Evolutionary conservation across 92 coral and sea anemone genomes (phyloP), one percentile per base, ranked within the genome.

Genomic region (Phymanthus crucifer): DNA sequence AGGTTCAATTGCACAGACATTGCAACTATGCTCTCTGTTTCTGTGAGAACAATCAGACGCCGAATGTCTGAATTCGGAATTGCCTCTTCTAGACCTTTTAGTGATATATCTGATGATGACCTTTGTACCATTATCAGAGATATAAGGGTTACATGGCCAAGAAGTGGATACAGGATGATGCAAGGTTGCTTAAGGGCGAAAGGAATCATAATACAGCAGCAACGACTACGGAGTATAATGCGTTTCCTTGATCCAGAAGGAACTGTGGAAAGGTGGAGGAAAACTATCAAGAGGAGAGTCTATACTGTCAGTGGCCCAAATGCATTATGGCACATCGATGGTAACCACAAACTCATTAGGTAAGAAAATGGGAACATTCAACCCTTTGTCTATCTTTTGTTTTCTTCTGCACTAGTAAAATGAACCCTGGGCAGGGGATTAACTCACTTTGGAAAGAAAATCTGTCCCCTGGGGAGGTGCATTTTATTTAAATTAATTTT

Each of bases 311-410:
- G 80, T 71, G 90, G 88, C 71, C 90, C 90, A 3, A 78, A 83
- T 80, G 85, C 90, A 12, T 38, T 90, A 81, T 90, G 93, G 93
- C 93, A 89, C 80, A 89, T 85, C 1, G 89, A 89, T 70, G 92
- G 89, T 32, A 80, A 89, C 47, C 90, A 86, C 72, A 89, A 82
- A 45, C 70, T 89, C 2, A 86, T 89, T 35, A 77, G 93, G 88
- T 88, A 77, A 52, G 61, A 52, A n/a, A 52, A 26, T 21, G 10
- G 7, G 40, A n/a, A n/a, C n/a, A n/a, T n/a, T n/a, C n/a, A n/a
- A n/a, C n/a, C n/a, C n/a, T n/a, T n/a, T n/a, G n/a, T n/a, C n/a
- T n/a, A n/a, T n/a, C n/a, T n/a, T n/a, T n/a, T n/a, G n/a, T n/a
- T n/a, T n/a, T n/a, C n/a, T n/a, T n/a, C n/a, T n/a, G n/a, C n/a